Evolutionary conservation across 2,113 vertebrate genomes (phyloP), one percentile per base, ranked within the genome.

Genomic region (Aptenodytes forsteri): DNA sequence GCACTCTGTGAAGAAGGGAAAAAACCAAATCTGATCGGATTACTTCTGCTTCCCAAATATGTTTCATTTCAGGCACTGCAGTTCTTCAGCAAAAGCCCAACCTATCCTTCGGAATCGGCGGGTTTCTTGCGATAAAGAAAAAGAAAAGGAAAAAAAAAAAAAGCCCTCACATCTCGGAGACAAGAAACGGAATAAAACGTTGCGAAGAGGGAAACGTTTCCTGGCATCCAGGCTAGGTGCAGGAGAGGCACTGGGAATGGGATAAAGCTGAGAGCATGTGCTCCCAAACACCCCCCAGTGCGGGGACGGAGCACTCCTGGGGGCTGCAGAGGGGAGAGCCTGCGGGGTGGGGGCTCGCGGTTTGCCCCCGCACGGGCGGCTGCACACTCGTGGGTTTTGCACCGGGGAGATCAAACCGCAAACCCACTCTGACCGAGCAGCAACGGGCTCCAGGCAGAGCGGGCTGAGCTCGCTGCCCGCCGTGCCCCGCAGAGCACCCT

Each of bases 41-140:
- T 89, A 59, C 55, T 59, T 65, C 75, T 49, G 40, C 14, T 92
- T 81, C 50, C 29, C 50, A 34, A 54, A 38, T 42, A 54, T 1
- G 29, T 49, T 76, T 52, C 13, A 11, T 32, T 85, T 67, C 40
- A 61, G 65, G 5, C 44, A 65, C 14, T 8, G 40, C 7, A 34
- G 34, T 25, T 64, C 42, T 67, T 70, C 55, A 23, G n/a, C 32
- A 67, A 71, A 59, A 87, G 3, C 15, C 10, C 11, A 38, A 25
- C 1, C 4, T 47, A 15, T 29, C 13, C 16, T 62, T 54, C 3
- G 2, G 49, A 75, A 54, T 16, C 0, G 3, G 5, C 2, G 1
- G 13, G 22, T 66, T 75, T 62, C 15, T 52, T 4, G 7, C 0
- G 22, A 29, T 46, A 67, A 78, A 59, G 4, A 47, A 47, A 15